Evolutionary conservation across 2,888 invertebrate genomes (phyloP).

Genomic region (Cordilura impudica): DNA sequence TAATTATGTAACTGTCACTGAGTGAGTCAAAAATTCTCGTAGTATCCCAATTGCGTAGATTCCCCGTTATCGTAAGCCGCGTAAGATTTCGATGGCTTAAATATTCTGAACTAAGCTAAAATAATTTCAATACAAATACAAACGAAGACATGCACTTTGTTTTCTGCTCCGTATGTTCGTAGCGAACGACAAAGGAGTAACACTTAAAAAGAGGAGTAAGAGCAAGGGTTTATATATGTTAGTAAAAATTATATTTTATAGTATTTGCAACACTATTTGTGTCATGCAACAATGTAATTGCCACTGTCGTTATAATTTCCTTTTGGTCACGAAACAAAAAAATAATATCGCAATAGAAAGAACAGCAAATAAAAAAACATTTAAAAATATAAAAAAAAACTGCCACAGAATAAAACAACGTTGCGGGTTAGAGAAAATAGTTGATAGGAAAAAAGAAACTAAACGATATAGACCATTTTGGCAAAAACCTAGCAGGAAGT

Average conservation of each 20-base stretch:
- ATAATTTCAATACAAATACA: too few relatives aligned
- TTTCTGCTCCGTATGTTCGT: too few relatives aligned
- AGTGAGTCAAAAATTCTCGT: too few relatives aligned
- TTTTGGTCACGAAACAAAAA: conserved; percentile 69
- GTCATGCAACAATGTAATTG: conserved; percentile 77
- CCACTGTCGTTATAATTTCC: conserved; percentile 76
- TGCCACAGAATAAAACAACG: conserved; percentile 12
- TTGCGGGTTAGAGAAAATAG: conserved; percentile 18
- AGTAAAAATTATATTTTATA: conserved; percentile 55
- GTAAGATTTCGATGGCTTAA: too few relatives aligned
- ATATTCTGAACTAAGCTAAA: too few relatives aligned
- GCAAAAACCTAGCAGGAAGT: conserved; percentile 45
- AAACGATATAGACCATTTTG: conserved; percentile 27
- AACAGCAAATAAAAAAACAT: conserved; percentile 41
- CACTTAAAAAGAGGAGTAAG: too few relatives aligned
- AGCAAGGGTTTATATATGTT: conserved; percentile 39
- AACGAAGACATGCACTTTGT: too few relatives aligned
- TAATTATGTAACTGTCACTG: too few relatives aligned
- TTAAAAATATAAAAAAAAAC: conserved; percentile 42
- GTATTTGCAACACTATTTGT: conserved; percentile 72
- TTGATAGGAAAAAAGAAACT: conserved; percentile 32
- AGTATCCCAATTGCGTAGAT: too few relatives aligned
- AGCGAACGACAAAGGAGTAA: too few relatives aligned
- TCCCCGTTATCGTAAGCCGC: too few relatives aligned
- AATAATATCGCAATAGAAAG: conserved; percentile 14